A percentile compares a stretch with the other conserved stretches of the same genome.
Evolutionary conservation across 1,140 invertebrate genomes (phyloP).

Genomic region (Coenobita brevimanus): DNA sequence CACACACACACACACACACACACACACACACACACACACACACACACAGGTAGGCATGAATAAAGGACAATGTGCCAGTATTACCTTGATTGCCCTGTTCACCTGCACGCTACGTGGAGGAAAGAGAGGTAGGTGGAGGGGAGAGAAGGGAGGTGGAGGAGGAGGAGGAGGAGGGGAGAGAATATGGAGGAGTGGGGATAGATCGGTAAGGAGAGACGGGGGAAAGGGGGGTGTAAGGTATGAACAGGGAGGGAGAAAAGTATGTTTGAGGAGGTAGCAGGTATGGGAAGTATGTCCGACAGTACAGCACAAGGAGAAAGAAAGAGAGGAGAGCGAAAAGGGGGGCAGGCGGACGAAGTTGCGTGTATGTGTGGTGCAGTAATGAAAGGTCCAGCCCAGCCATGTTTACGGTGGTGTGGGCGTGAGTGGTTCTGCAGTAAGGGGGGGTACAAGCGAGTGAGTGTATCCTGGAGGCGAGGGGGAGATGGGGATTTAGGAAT

Average conservation of each 20-base stretch:
- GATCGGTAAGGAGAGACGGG: neutral
- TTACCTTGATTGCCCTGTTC: conserved; percentile 16
- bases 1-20: neutral
- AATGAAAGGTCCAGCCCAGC: too few relatives aligned
- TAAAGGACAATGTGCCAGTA: neutral
- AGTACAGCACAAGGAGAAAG: too few relatives aligned
- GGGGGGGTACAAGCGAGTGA: too few relatives aligned
- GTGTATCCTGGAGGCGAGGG: neutral
- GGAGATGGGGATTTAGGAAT: neutral
- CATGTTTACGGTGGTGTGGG: too few relatives aligned
- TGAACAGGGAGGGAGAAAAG: neutral
- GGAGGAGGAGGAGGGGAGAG: neutral
- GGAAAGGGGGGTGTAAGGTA: neutral
- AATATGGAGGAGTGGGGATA: neutral
- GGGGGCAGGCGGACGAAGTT: too few relatives aligned
- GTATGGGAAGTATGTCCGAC: too few relatives aligned
- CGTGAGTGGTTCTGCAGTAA: too few relatives aligned
- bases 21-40: neutral
- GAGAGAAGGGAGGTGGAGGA: neutral
- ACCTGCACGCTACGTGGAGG: conserved; percentile 10
- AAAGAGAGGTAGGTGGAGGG: neutral
- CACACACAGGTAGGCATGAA: too few relatives aligned
- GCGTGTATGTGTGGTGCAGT: too few relatives aligned
- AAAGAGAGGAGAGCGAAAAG: too few relatives aligned
- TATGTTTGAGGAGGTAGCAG: too few relatives aligned